Evolutionary conservation across 2,797 vertebrate genomes (phyloP), one percentile per base, ranked within the genome.

Genomic region (Siniperca scherzeri): DNA sequence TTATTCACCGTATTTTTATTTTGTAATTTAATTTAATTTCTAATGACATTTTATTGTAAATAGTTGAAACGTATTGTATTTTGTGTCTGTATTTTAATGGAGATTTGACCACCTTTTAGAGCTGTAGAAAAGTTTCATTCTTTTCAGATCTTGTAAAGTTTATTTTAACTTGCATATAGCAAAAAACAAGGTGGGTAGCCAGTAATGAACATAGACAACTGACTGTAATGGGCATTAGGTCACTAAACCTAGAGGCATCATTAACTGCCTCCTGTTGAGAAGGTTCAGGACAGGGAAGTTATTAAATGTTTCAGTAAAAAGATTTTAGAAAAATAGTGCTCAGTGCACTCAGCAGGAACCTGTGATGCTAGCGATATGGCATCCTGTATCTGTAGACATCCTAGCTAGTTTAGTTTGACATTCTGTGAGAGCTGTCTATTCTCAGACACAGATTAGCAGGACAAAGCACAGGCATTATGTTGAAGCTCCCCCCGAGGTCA

Each of bases 381-480:
- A 38, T 62, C 68, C 30, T 72, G 66, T 10, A 40, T 77, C 44
- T 80, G 25, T 4, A 12, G 40, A 59, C 55, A 82, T 84, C 59
- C 52, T 12, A 53, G 12, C 19, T 68, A 30, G 22, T 80, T 69
- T 74, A 67, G 73, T 78, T 78, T 75, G 66, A 77, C 69, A 72
- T 76, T 70, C 73, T 74, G 50, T 62, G n/a, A 61, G 59, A 53
- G 76, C 14, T 52, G 38, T 65, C 55, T 70, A 10, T n/a, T 64
- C 72, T 55, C 67, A 78, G 59, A 76, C 77, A 61, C 16, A 61
- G 78, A 81, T 88, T 80, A 79, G 56, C 50, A 40, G 64, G 52
- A 82, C 67, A 80, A 82, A 78, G 73, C 68, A 48, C 14, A 13
- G 53, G 27, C 33, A 65, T 81, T 83, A 80, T 40, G n/a, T 48